phyloP scores from a whole-genome alignment of 2,888 invertebrate genomes.

The Amphiduros pacificus region DNA sequence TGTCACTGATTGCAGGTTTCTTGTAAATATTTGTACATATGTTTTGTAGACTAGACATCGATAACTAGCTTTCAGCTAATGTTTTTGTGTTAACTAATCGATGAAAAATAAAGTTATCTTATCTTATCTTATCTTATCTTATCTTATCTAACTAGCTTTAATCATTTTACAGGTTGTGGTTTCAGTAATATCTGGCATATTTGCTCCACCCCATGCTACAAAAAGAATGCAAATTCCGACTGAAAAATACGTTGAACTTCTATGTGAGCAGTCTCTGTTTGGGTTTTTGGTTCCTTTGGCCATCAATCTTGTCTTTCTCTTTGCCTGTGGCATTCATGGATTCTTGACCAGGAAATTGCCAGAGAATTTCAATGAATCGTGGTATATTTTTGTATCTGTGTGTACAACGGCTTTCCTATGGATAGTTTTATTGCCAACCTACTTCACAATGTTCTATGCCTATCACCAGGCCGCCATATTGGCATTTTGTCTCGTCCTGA shows the following conservation, averaged over 20 bases:
- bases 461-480: conserved; percentile 24
- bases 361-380: conserved; percentile 31
- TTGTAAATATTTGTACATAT: too few species aligned
- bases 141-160: too few species aligned
- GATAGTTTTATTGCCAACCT: conserved; percentile 26
- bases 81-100: too few species aligned
- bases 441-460: conserved; percentile 24
- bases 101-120: too few species aligned
- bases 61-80: too few species aligned
- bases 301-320: conserved; percentile 24
- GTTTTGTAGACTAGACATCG: too few species aligned
- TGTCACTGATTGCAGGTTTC: too few species aligned
- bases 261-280: conserved; percentile 35
- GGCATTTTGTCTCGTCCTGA: conserved; percentile 22
- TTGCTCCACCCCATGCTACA: neutral
- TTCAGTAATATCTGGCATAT: neutral
- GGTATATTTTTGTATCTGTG: conserved; percentile 31
- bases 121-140: too few species aligned
- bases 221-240: conserved; percentile 24
- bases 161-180: conserved; percentile 3
- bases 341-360: conserved; percentile 26
- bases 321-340: conserved; percentile 24
- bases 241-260: conserved; percentile 37
- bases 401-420: conserved; percentile 26
- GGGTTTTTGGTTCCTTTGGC: conserved; percentile 38